Evolutionary conservation across 1,140 invertebrate genomes (phyloP).

Genomic region (Myzus persicae): DNA sequence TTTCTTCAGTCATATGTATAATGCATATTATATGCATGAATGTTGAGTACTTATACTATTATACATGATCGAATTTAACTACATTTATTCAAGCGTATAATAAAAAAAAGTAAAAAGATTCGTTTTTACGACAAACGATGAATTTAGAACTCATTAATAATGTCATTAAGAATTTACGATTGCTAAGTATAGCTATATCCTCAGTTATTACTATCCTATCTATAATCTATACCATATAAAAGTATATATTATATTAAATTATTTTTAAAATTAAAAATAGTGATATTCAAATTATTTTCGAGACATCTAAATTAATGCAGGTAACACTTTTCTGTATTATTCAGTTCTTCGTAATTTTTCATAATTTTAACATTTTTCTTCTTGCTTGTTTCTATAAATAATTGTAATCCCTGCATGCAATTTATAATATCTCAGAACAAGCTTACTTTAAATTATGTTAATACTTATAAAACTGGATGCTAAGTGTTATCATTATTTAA

Average conservation of each 20-base stretch:
- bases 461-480: neutral
- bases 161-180: neutral
- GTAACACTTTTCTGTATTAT: neutral
- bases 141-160: constrained; percentile 14
- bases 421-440: neutral
- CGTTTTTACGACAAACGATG: neutral
- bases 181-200: neutral
- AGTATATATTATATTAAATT: neutral
- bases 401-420: neutral
- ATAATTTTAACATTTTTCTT: neutral
- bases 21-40: neutral
- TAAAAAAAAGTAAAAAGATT: neutral
- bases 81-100: neutral
- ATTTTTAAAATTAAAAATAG: neutral
- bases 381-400: neutral
- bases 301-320: neutral
- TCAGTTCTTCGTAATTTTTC: neutral
- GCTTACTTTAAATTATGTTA: neutral
- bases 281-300: neutral
- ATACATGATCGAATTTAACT: neutral
- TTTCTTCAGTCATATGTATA: neutral
- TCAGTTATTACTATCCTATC: neutral
- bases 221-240: neutral
- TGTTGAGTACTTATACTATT: neutral
- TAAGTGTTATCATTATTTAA: neutral